A percentile compares a stretch with the other conserved stretches of the same genome.
These are phyloP conservation scores for Paramisgurnus dabryanus DNA, from an alignment of 2,113 vertebrate genomes.

Conservation along the genomic window DNA sequence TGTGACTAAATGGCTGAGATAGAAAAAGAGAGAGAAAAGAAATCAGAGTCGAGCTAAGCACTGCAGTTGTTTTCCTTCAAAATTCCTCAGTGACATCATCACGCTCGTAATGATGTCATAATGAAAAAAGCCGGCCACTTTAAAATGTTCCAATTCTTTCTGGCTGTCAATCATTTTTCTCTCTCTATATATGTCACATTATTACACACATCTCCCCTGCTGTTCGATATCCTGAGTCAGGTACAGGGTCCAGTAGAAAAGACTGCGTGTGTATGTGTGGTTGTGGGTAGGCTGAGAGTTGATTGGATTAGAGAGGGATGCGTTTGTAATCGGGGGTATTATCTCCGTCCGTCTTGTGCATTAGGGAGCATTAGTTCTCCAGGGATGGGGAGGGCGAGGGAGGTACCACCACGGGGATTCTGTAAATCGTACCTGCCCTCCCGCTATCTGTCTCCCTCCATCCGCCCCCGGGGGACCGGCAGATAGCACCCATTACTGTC, in stretches of 20 bases:
- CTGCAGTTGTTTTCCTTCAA: conserved; percentile 17
- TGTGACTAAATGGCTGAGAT: not conserved
- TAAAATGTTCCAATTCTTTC: conserved; percentile 2
- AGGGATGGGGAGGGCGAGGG: conserved; percentile 48
- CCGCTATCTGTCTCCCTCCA: conserved; percentile 30
- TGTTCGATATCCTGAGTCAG: conserved; percentile 25
- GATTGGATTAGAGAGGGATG: conserved; percentile 56
- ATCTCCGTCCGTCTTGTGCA: conserved; percentile 55
- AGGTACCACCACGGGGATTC: conserved; percentile 65
- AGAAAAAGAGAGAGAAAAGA: not conserved
- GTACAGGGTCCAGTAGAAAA: conserved; percentile 1
- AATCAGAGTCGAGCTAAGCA: not conserved
- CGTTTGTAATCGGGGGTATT: conserved; percentile 56
- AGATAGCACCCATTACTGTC: conserved; percentile 79
- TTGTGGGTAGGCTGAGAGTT: conserved; percentile 40
- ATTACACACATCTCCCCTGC: not conserved
- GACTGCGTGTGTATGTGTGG: conserved; percentile 22
- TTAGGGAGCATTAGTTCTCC: conserved; percentile 58
- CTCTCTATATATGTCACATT: not conserved
- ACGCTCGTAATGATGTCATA: conserved; percentile 16
- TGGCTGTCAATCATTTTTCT: conserved; percentile 6
- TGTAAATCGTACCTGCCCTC: conserved; percentile 43
- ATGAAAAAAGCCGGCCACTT: not conserved
- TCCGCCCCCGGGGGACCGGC: conserved; percentile 56
- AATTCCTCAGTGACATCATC: conserved; percentile 50